phyloP scores from a whole-genome alignment of 2,797 vertebrate species.

The Carcharodon carcharias region DNA sequence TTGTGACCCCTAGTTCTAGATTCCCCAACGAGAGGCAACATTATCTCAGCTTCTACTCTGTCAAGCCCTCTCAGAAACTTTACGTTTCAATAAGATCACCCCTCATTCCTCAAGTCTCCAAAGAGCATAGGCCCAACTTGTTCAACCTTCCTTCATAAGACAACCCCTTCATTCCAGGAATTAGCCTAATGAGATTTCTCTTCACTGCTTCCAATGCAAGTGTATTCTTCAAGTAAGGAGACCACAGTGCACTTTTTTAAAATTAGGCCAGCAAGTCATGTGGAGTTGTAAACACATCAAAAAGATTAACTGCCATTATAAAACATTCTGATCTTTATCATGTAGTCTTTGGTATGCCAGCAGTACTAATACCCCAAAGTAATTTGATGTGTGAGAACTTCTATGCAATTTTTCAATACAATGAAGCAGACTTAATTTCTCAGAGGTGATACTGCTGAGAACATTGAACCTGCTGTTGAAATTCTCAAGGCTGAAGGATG shows the following conservation, averaged over 20 bases:
- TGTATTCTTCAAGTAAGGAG: too few species aligned
- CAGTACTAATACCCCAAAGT: not conserved
- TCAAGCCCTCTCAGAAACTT: too few species aligned
- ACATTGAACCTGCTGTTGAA: not conserved
- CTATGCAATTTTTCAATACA: conserved; percentile 7
- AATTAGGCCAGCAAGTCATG: not conserved
- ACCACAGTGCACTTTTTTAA: not conserved
- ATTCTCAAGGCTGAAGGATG: not conserved
- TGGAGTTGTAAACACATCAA: not conserved
- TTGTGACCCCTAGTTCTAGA: too few species aligned
- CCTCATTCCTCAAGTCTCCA: too few species aligned
- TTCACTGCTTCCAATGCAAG: too few species aligned
- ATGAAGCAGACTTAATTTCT: not conserved
- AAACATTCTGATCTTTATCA: not conserved
- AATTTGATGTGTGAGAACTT: not conserved
- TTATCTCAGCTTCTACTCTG: too few species aligned
- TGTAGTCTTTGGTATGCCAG: not conserved
- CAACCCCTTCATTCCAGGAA: not conserved
- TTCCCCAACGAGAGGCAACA: too few species aligned
- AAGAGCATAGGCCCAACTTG: too few species aligned
- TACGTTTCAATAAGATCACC: too few species aligned
- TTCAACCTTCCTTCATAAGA: too few species aligned
- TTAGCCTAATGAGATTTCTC: not conserved
- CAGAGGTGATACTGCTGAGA: not conserved
- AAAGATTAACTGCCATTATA: not conserved